A percentile compares a stretch with the other conserved stretches of the same genome.
Conservation (phyloP, 2,797 vertebrate genomes). For the Podargus strigoides region DNA sequence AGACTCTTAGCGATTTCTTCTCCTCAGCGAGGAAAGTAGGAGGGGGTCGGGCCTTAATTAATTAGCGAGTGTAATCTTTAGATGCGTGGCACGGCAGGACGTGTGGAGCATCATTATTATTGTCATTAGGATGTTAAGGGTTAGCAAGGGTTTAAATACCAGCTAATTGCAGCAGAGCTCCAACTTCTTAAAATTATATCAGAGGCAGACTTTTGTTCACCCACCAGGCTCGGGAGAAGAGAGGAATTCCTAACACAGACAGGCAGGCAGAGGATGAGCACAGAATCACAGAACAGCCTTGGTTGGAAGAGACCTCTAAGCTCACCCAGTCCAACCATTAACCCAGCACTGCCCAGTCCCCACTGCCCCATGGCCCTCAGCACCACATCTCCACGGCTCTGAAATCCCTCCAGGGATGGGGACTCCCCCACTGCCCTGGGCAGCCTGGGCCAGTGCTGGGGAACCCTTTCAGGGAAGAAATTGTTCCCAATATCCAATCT, state of each 20-base stretch:
- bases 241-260: background rate
- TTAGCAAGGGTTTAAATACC: conserved; percentile 44
- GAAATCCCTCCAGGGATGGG: too few species aligned
- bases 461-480: too few species aligned
- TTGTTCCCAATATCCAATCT: too few species aligned
- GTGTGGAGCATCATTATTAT: conserved; percentile 17
- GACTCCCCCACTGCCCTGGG: too few species aligned
- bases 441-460: too few species aligned
- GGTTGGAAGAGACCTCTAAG: too few species aligned
- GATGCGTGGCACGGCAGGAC: conserved; percentile 28
- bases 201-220: background rate
- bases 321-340: too few species aligned
- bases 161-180: conserved; percentile 27
- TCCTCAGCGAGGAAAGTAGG: background rate
- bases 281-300: too few species aligned
- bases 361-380: too few species aligned
- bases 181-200: background rate
- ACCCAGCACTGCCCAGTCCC: too few species aligned
- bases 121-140: conserved; percentile 36
- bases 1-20: conserved; percentile 36
- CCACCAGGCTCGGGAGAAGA: background rate
- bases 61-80: conserved; percentile 46
- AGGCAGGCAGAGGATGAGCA: background rate
- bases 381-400: too few species aligned
- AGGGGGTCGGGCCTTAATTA: conserved; percentile 14